Base-by-base conservation (phyloP, 2,888 invertebrate genomes). In the Epistrophella euchroma region DNA sequence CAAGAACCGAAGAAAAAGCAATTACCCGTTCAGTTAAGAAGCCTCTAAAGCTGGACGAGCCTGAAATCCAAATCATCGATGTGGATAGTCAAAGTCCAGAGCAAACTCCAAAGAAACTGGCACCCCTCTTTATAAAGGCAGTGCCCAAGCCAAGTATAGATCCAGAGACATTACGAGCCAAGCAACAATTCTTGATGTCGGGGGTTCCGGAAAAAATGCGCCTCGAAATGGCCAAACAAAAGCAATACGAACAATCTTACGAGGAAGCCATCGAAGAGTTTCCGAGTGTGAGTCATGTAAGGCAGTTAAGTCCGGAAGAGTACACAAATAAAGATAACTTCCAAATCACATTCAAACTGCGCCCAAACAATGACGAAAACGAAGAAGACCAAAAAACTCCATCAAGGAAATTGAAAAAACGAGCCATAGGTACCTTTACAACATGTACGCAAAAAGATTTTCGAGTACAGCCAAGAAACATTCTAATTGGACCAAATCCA, bases 141-240 rank as follows among this genome's bases (percentile, higher is more conserved):
- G 47, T 91, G 50, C 91, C 93, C 13, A 95, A 95, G 91, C 93
- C 93, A 9, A 94, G 94, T 90, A 90, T 93, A 17, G 95, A 95
- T 92, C 93, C 94, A 17, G 93, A 92, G 71, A 92, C 93, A 52
- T 78, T 94, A 56, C 94, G 95, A 90, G 96, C 96, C 6, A 94
- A 95, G 88, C 94, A 94, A 85, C 94, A 94, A 82, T 96, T 97
- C 92, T 92, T 97, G 45, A 94, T 95, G 88, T 96, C 96, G 84
- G 96, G 96, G n/a, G 94, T 96, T 7, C 95, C 96, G 11, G 95
- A 95, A 32, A 93, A 94, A 88, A 91, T 95, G 60, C 94, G 94
- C 88, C 94, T 94, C 90, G 93, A 93, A 76, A 92, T 93, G 73
- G 92, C 91, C 47, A 94, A 94, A 85, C 93, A 94, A 89, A 94